Evolutionary conservation across 2,797 vertebrate genomes (phyloP), one percentile per base, ranked within the genome.

Genomic region (Lagorchestes hirsutus): DNA sequence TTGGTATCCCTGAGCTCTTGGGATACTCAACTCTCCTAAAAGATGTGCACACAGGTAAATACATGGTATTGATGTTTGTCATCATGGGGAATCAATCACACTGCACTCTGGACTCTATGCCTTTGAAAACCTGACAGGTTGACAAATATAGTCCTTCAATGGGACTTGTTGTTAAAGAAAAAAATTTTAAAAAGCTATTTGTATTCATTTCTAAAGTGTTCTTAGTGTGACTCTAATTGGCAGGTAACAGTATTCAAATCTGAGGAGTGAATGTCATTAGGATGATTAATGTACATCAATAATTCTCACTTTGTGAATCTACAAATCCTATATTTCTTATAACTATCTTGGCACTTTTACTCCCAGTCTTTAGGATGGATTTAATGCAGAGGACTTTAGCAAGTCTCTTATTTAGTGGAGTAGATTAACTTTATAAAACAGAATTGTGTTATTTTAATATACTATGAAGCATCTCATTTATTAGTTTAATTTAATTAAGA

Each of bases 401-500:
- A 91, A 96, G 94, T 31, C 31, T 96, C 92, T 95, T 4, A 93
- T 74, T 92, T 91, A 62, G 5, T 34, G 31, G 31, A 90, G 8
- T 96, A 95, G 93, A 92, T 95, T 95, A 93, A 94, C 18, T 96
- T 95, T 91, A 93, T 96, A 95, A 90, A 92, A 34, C 87, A 57
- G 57, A 46, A 92, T 93, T 95, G 92, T 95, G 94, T 91, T 55
- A 54, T 91, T 94, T 93, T 93, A 94, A 13, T 93, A 95, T 9
- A 82, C 50, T 94, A 92, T 54, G 93, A 93, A 93, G 56, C 28
- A 91, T 95, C 10, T 94, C 58, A 40, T 97, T 96, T 96, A 96
- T 93, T 96, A 95, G 95, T 96, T 93, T 96, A 94, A 95, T 90
- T 93, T 94, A 97, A 96, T 93, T 92, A 95, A 50, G 24, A 94